A percentile compares a stretch with the other conserved stretches of the same genome.
Evolutionary conservation across 2,113 vertebrate genomes (phyloP).

Genomic region (Lampris megalopsis): DNA sequence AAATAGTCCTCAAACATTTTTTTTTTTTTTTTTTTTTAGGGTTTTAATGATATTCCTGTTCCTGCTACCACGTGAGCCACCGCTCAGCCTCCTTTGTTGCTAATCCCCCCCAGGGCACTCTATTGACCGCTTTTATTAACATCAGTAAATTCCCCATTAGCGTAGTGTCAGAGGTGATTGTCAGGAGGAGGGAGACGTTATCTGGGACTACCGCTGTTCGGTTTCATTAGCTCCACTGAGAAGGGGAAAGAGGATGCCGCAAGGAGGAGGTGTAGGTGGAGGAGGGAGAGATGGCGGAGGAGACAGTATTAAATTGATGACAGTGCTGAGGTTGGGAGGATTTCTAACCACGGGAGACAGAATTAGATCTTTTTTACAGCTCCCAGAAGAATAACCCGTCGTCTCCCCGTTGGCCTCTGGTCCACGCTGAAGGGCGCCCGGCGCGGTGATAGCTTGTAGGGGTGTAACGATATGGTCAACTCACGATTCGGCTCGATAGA

Average conservation of each 20-base stretch:
- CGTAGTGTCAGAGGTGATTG: slow-evolving; percentile 74
- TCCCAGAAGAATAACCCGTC: slow-evolving; percentile 42
- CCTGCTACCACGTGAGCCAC: slow-evolving; percentile 40
- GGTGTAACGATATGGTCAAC: too few relatives aligned
- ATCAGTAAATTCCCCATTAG: slow-evolving; percentile 77
- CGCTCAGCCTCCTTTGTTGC: slow-evolving; percentile 66
- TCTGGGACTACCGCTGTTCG: slow-evolving; percentile 35
- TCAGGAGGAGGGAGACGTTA: slow-evolving; percentile 66
- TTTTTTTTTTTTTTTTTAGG: slow-evolving; percentile 8
- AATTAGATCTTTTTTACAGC: slow-evolving; percentile 51
- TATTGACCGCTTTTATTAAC: slow-evolving; percentile 78
- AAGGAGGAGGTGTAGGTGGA: slow-evolving; percentile 9
- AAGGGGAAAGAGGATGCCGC: slow-evolving; percentile 12
- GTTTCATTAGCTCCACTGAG: slow-evolving; percentile 58
- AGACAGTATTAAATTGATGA: not conserved
- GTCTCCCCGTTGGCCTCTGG: slow-evolving; percentile 20
- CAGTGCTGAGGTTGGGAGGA: slow-evolving; percentile 8
- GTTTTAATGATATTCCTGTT: slow-evolving; percentile 53
- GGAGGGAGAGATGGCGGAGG: not conserved
- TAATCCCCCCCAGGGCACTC: slow-evolving; percentile 62
- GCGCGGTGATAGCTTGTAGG: slow-evolving; percentile 7
- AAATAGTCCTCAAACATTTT: too few relatives aligned
- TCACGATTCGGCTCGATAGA: too few relatives aligned
- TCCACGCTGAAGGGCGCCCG: slow-evolving; percentile 34
- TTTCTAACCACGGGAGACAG: slow-evolving; percentile 43